Conservation (phyloP, 2,113 vertebrate species). For the Sturnira hondurensis region DNA sequence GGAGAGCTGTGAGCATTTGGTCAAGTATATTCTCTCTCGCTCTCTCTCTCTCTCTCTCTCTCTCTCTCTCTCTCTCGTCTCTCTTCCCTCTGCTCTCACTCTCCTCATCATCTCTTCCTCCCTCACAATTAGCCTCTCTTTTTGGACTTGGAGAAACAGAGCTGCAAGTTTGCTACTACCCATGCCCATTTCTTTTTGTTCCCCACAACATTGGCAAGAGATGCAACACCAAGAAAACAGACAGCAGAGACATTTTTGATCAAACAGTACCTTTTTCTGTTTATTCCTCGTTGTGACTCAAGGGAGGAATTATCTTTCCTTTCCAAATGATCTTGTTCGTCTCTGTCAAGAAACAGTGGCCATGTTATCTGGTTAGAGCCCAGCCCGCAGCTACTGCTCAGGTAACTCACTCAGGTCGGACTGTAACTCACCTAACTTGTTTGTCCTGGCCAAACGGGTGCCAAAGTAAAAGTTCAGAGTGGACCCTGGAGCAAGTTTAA, state of each 20-base stretch:
- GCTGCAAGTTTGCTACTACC: fast-evolving
- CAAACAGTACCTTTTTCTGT: conserved; percentile 55
- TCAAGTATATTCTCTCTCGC: neutral
- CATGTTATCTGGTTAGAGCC: neutral
- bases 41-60: neutral
- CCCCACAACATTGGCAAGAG: neutral
- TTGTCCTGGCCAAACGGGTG: conserved; percentile 14
- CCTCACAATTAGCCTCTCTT: neutral
- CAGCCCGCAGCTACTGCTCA: neutral
- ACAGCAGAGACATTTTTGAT: neutral
- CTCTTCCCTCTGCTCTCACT: neutral
- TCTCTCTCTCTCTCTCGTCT: neutral
- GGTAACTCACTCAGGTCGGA: neutral
- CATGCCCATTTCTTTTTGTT: neutral
- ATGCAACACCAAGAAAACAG: neutral
- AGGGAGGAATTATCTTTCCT: neutral
- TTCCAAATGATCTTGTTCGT: neutral
- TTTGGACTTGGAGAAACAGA: neutral
- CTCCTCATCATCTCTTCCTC: neutral
- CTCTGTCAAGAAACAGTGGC: neutral
- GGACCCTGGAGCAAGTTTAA: conserved; percentile 70
- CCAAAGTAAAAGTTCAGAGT: conserved; percentile 56
- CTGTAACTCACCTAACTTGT: conserved; percentile 70
- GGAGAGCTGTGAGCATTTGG: neutral
- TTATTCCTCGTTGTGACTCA: conserved; percentile 1